These are phyloP conservation scores for Anagyrus pseudococci DNA, from an alignment of 2,888 invertebrate species.

Conservation along the genomic window DNA sequence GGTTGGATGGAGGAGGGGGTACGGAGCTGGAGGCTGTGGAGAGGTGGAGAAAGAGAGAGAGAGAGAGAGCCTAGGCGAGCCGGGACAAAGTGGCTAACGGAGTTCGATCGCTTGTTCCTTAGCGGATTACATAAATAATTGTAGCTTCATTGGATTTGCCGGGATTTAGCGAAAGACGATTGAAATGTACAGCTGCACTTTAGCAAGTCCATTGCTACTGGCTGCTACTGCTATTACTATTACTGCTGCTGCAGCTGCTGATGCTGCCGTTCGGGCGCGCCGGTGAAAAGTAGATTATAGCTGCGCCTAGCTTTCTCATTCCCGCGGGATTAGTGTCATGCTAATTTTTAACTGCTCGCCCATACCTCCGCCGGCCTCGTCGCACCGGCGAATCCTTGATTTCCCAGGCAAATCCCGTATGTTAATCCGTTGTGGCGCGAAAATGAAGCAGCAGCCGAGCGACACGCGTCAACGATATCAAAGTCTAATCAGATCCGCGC, in stretches of 20 bases:
- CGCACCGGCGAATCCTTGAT: not conserved
- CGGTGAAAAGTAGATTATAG: too few species aligned
- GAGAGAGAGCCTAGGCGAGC: not conserved
- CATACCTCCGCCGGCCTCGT: too few species aligned
- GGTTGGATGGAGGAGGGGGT: not conserved
- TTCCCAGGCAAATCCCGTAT: too few species aligned
- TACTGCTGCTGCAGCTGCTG: not conserved
- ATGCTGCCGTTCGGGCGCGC: not conserved
- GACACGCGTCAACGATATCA: too few species aligned
- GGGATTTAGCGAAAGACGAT: slow-evolving; percentile 32
- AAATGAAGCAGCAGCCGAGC: too few species aligned
- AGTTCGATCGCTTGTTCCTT: slow-evolving; percentile 9
- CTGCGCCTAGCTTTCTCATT: not conserved
- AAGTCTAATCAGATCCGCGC: too few species aligned
- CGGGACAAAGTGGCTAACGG: too few species aligned
- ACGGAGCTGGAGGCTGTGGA: not conserved
- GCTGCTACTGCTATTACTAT: too few species aligned
- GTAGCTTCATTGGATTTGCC: slow-evolving; percentile 28
- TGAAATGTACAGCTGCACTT: slow-evolving; percentile 31
- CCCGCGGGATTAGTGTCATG: slow-evolving; percentile 38
- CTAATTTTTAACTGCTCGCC: slow-evolving; percentile 8
- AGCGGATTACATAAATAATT: slow-evolving; percentile 35
- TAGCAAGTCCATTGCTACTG: slow-evolving; percentile 18
- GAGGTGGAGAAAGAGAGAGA: not conserved
- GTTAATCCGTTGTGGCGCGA: too few species aligned